A percentile compares a stretch with the other conserved stretches of the same genome.
Conservation (phyloP, 2,888 invertebrate genomes). For the Paralinhomoeus sp. region DNA sequence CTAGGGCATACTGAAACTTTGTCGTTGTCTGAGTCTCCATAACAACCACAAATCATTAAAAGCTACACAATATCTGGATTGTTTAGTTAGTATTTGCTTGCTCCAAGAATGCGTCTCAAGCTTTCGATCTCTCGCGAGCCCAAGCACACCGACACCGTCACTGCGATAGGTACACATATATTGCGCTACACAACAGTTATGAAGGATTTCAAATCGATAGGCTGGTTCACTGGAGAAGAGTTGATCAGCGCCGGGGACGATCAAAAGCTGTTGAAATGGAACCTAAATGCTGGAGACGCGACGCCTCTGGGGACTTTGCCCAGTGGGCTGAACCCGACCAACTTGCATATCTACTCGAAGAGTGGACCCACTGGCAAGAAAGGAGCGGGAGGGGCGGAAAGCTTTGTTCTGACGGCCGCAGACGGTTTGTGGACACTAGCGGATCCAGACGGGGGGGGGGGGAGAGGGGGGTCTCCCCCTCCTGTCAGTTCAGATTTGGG, state of each 20-base stretch:
- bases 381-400: constrained; percentile 37
- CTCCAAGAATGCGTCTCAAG: constrained; percentile 49
- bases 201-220: constrained; percentile 18
- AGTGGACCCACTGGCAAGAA: constrained; percentile 21
- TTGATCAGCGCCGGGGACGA: constrained; percentile 80
- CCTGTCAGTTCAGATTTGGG: no score
- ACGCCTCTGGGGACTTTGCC: constrained; percentile 49
- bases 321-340: constrained; percentile 61
- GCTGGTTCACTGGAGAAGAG: constrained; percentile 81
- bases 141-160: constrained; percentile 46
- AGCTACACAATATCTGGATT: no score
- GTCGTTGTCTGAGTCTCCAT: no score
- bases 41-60: no score
- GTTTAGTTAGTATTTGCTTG: no score
- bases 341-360: constrained; percentile 65
- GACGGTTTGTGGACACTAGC: no score
- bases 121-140: constrained; percentile 50
- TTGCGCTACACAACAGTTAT: no score
- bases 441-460: no score
- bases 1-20: no score
- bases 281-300: constrained; percentile 40
- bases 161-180: no score
- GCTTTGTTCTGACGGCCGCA: constrained; percentile 58
- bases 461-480: no score
- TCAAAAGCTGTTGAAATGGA: constrained; percentile 68